Conservation (phyloP, 2,888 invertebrate species). For the Dysmachus trigonus region DNA sequence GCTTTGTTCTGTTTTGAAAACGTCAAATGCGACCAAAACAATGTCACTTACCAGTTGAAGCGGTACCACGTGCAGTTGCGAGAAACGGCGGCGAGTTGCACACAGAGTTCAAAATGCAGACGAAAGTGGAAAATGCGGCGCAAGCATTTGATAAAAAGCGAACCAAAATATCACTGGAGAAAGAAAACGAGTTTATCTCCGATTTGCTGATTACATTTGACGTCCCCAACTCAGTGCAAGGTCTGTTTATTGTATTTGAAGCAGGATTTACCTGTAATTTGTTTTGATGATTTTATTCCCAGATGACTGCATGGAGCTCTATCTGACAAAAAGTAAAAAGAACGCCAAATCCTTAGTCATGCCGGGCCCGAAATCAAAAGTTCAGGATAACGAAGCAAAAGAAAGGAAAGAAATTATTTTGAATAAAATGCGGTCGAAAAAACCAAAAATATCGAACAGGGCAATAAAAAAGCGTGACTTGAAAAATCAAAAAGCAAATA, state of each 20-base stretch:
- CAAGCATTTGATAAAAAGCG: conserved; percentile 49
- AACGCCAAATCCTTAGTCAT: neutral
- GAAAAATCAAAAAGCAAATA: conserved; percentile 58
- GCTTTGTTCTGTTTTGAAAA: too few relatives aligned
- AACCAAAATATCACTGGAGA: conserved; percentile 48
- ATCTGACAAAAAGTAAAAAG: conserved; percentile 56
- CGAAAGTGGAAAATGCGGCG: conserved; percentile 26
- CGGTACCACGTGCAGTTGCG: neutral
- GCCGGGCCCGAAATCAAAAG: neutral
- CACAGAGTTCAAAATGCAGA: neutral
- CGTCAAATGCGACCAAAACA: neutral
- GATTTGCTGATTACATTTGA: conserved; percentile 58
- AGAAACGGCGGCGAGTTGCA: neutral
- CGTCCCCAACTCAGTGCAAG: conserved; percentile 61
- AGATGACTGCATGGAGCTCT: conserved; percentile 56
- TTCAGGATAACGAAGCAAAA: conserved; percentile 54
- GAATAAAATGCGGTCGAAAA: conserved; percentile 61
- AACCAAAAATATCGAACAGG: conserved; percentile 58
- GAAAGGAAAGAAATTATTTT: conserved; percentile 59
- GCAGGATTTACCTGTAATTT: neutral
- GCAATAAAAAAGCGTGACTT: conserved; percentile 58
- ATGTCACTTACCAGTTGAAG: neutral
- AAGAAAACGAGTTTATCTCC: conserved; percentile 57
- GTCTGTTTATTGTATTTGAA: conserved; percentile 52
- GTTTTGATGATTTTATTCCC: neutral